phyloP scores from a whole-genome alignment of 1,140 invertebrate species.

The Drosophila albomicans region DNA sequence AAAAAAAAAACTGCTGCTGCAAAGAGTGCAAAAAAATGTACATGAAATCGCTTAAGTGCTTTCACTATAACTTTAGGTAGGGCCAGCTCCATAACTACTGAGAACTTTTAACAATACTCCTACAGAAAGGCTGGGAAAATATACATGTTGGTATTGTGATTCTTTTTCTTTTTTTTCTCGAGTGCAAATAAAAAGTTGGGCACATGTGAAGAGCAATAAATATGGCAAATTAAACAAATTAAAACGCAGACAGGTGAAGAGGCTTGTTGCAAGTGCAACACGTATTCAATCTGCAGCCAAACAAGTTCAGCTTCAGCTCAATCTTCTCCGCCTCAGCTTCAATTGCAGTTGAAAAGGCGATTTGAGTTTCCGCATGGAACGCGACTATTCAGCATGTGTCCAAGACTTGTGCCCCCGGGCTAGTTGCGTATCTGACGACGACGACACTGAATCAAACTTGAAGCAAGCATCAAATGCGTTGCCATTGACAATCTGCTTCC shows the following conservation, averaged over 20 bases:
- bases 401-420: conserved; percentile 6
- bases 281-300: conserved; percentile 33
- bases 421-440: conserved; percentile 27
- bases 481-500: conserved; percentile 68
- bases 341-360: conserved; percentile 11
- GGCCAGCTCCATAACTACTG: conserved; percentile 23
- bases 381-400: conserved; percentile 22
- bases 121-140: background rate
- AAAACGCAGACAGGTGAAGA: conserved; percentile 41
- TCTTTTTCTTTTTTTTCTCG: conserved; percentile 14
- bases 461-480: conserved; percentile 62
- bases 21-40: conserved; percentile 56
- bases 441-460: conserved; percentile 66
- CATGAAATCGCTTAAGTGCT: conserved; percentile 81
- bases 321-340: background rate
- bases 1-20: conserved; percentile 15
- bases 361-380: conserved; percentile 56
- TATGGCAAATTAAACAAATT: conserved; percentile 73
- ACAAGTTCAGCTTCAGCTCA: conserved; percentile 14
- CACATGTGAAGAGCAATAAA: conserved; percentile 65
- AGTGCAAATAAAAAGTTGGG: conserved; percentile 51
- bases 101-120: conserved; percentile 47
- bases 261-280: conserved; percentile 26
- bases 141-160: conserved; percentile 31
- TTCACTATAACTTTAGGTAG: conserved; percentile 65